These are phyloP conservation scores for Bicyclus anynana DNA, from an alignment of 1,140 invertebrate genomes.

Conservation along the genomic window DNA sequence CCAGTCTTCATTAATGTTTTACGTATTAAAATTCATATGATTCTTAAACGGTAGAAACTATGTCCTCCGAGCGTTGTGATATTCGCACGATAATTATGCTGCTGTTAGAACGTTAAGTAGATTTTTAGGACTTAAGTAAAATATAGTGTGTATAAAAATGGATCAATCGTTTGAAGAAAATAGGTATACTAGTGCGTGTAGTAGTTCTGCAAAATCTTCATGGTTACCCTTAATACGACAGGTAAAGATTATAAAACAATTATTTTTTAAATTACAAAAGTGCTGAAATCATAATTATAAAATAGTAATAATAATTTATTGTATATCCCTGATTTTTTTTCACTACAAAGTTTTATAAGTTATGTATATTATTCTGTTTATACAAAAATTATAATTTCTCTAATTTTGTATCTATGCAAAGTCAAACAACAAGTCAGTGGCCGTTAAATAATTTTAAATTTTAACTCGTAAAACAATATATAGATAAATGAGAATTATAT, in stretches of 20 bases:
- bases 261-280: too few species aligned
- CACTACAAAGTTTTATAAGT: too few species aligned
- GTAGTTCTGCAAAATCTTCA: background rate
- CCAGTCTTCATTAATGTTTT: background rate
- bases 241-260: too few species aligned
- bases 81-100: background rate
- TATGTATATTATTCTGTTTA: too few species aligned
- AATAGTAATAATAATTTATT: background rate
- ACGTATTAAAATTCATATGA: background rate
- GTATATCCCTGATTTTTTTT: too few species aligned
- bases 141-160: background rate
- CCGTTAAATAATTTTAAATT: too few species aligned
- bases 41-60: too few species aligned
- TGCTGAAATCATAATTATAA: background rate
- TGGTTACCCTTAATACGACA: background rate
- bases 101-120: background rate
- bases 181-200: background rate
- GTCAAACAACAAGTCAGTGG: too few species aligned
- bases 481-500: too few species aligned
- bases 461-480: too few species aligned
- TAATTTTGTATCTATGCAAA: too few species aligned
- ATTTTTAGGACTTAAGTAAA: background rate
- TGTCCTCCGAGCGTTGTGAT: background rate
- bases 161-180: background rate
- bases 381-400: too few species aligned